Evolutionary conservation across 1,140 invertebrate genomes (phyloP), one percentile per base, ranked within the genome.

Genomic region (Euschistus heros): DNA sequence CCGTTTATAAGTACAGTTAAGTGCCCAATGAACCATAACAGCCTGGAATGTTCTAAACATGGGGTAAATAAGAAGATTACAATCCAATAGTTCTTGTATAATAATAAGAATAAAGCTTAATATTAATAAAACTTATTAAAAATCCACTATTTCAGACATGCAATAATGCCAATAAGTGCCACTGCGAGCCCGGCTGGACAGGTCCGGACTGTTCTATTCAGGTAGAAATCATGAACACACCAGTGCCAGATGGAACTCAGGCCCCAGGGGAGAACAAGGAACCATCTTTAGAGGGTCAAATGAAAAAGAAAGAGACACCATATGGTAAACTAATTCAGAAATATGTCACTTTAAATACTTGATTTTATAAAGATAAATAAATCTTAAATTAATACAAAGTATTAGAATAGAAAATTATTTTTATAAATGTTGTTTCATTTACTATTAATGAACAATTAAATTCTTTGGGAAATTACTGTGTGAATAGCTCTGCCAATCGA

Each of bases 91-190:
- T 18, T 24, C 26, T 27, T 57, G 26, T 10, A 27, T 57, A 63
- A 27, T 17, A 5, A 14, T 50, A 18, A 30, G 24, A 42, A 44
- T 20, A 62, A 13, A 62, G 26, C 26, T 33, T 2, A 27, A n/a
- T n/a, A n/a, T n/a, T n/a, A n/a, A n/a, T n/a, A n/a, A n/a, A n/a
- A 13, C 7, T 22, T 17, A 17, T 59, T 59, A 59, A 50, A 20
- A 50, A 50, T 22, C 22, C 5, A 14, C 26, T 24, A 4, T 59
- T 59, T n/a, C 59, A 97, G 93, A 84, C 89, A 57, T 98, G 96
- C 76, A 94, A 94, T 2, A 97, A 96, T 75, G 78, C 85, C 47
- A 94, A 94, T 75, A 88, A 86, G 68, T 98, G 96, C 77, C 88
- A 90, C 73, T 98, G 96, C 79, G 79, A 90, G 71, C 76, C 79